Base-by-base conservation (phyloP, 64 coral and sea anemone species). In the Montipora capricornis region DNA sequence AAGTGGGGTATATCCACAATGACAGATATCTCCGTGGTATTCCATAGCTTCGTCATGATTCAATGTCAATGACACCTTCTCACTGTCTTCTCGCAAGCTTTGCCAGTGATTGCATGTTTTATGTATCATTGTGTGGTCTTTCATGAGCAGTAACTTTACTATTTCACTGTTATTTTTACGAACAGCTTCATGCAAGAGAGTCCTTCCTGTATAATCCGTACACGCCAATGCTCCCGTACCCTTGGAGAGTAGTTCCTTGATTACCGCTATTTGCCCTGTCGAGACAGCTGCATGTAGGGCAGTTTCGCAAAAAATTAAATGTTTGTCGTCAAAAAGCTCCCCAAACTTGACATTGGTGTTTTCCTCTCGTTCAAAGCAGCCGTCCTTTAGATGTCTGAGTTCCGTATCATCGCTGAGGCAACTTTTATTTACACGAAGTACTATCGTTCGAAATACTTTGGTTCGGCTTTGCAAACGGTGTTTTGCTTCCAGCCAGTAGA, bases 151-250 rank as follows among this genome's bases (percentile, higher is more conserved):
- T 55, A 80, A 0, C 16, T 80, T 20, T 4, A 80, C 77, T 53
- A 80, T 5, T 1, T 53, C 15, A 17, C 47, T 19, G 6, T 78
- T 13, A 47, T 89, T 78, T 62, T 13, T 29, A 19, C 76, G 51
- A 60, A 77, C 52, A 4, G 87, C 87, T 47, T 44, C 51, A 5
- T 89, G 87, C 20, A 89, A 53, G 8, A 55, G 52, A 62, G 87
- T 89, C 55, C 87, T 55, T 77, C 87, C 87, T 13, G 87, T 61
- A 61, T 89, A 89, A 48, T 89, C 87, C 45, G 57, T n/a, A 15
- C 87, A 89, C 15, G 13, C 11, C 12, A 69, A 26, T 4, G 86
- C 86, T 20, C 5, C 11, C 0, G 44, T 20, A 0, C 16, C 13
- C 8, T 66, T 14, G 16, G 87, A 77, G 3, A 89, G 52, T 2